phyloP scores from a whole-genome alignment of 2,113 vertebrate species.

The Periophthalmodon schlosseri region DNA sequence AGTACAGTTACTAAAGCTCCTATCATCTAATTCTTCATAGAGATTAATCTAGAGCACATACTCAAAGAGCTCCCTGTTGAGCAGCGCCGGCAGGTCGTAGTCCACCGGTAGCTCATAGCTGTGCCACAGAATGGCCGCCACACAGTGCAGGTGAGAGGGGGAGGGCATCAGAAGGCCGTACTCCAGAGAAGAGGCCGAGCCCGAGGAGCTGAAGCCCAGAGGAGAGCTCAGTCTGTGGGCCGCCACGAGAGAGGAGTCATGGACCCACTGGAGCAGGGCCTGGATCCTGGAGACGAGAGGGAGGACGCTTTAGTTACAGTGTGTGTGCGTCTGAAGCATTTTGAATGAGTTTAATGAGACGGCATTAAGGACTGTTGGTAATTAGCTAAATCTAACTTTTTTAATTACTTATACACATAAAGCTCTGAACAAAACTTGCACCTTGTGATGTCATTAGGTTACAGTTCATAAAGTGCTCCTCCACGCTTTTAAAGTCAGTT shows the following conservation, averaged over 20 bases:
- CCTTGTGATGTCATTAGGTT: too few relatives aligned
- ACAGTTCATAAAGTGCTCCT: too few relatives aligned
- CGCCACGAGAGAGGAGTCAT: constrained; percentile 92
- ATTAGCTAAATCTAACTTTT: too few relatives aligned
- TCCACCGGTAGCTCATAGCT: constrained; percentile 96
- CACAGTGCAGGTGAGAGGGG: constrained; percentile 95
- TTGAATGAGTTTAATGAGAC: too few relatives aligned
- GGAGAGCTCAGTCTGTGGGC: constrained; percentile 86
- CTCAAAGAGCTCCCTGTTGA: constrained; percentile 95
- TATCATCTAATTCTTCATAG: too few relatives aligned
- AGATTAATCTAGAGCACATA: constrained; percentile 73
- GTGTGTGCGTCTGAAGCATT: too few relatives aligned
- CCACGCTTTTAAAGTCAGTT: too few relatives aligned
- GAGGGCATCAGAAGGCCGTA: constrained; percentile 98
- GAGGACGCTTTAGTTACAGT: background rate
- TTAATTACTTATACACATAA: too few relatives aligned
- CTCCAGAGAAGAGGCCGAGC: constrained; percentile 80
- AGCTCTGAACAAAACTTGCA: too few relatives aligned
- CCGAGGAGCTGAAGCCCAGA: constrained; percentile 73
- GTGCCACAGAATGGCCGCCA: constrained; percentile 96
- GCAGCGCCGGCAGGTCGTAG: constrained; percentile 91
- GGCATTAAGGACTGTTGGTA: too few relatives aligned
- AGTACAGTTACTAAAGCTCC: too few relatives aligned
- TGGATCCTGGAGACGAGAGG: constrained; percentile 82
- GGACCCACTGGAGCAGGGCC: constrained; percentile 96